Evolutionary conservation across 2,888 invertebrate genomes (phyloP), one percentile per base, ranked within the genome.

Genomic region (Anagyrus pseudococci): DNA sequence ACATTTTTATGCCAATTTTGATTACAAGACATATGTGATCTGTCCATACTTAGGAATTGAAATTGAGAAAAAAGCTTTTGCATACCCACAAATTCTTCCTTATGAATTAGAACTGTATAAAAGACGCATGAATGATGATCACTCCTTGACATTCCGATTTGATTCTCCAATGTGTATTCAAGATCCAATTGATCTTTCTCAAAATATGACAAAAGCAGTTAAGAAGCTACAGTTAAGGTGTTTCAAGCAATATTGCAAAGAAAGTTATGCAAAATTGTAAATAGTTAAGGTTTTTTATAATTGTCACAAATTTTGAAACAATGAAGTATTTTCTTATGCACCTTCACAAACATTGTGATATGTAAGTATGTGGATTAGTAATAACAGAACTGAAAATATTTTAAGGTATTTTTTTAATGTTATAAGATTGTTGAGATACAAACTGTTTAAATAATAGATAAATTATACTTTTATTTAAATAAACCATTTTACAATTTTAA

Each of bases 121-220:
- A 43, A 22, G 1, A 15, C 47, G 25, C 10, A 56, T 65, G 17
- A 58, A 54, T 2, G 52, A 17, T 8, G 44, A 23, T 58, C 53
- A 69, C 19, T 62, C 65, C 10, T 75, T 81, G 71, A 68, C 71
- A 20, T 83, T 83, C 48, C 72, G 80, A 40, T 71, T 77, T 22
- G 72, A 78, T 55, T 77, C 81, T 1, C 76, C 80, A 0, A 82
- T 87, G 73, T 85, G 85, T 54, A 78, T 88, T 15, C 87, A 88
- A 73, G 88, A 88, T 81, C 87, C 87, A 0, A 83, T 87, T 58
- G 85, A 86, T 73, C 76, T 86, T 23, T 84, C 84, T 68, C 84
- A 85, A 66, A 88, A 87, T 74, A 74, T 87, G 20, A 84, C 86
- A 0, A 86, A 85, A 71, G 82, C 80, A 67, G 78, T 81, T 22